A percentile compares a stretch with the other conserved stretches of the same genome.
Evolutionary conservation across 2,113 vertebrate genomes (phyloP).

Genomic region (Amia ocellicauda): DNA sequence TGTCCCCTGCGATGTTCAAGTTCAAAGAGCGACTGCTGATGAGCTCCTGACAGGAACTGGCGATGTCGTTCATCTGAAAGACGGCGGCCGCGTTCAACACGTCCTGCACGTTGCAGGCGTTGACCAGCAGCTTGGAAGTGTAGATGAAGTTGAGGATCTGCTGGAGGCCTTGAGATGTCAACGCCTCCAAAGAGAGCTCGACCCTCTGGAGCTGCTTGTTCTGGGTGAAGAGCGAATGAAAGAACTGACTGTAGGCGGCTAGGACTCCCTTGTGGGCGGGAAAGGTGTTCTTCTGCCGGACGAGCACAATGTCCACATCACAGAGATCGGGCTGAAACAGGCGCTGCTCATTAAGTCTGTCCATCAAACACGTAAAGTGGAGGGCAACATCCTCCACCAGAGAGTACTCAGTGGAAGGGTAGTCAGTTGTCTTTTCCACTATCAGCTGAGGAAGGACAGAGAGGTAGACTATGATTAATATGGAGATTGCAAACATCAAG

Average conservation of each 20-base stretch:
- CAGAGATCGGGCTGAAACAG: constrained; percentile 92
- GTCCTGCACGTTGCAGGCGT: constrained; percentile 80
- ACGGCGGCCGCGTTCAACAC: constrained; percentile 82
- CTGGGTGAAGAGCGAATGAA: constrained; percentile 89
- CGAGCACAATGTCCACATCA: constrained; percentile 93
- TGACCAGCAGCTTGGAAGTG: constrained; percentile 90
- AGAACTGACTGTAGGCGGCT: constrained; percentile 90
- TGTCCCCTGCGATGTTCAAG: constrained; percentile 51
- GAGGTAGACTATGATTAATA: background rate
- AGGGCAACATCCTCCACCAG: constrained; percentile 92
- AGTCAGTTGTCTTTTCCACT: constrained; percentile 93
- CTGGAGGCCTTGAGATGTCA: constrained; percentile 85
- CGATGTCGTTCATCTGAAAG: constrained; percentile 90
- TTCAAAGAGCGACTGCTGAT: constrained; percentile 79
- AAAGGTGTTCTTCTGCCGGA: constrained; percentile 85
- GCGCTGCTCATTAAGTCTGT: constrained; percentile 89
- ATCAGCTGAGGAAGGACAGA: constrained; percentile 71
- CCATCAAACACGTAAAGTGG: constrained; percentile 94
- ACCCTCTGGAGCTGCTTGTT: constrained; percentile 87
- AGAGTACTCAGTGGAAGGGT: constrained; percentile 86
- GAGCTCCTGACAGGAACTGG: constrained; percentile 85
- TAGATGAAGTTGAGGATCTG: constrained; percentile 96
- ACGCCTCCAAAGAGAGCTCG: constrained; percentile 84
- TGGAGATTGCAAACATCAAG: too few species aligned
- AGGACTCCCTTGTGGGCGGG: constrained; percentile 90